Evolutionary conservation across 1,140 invertebrate species (phyloP).

Genomic region (Neotoxoptera formosana): DNA sequence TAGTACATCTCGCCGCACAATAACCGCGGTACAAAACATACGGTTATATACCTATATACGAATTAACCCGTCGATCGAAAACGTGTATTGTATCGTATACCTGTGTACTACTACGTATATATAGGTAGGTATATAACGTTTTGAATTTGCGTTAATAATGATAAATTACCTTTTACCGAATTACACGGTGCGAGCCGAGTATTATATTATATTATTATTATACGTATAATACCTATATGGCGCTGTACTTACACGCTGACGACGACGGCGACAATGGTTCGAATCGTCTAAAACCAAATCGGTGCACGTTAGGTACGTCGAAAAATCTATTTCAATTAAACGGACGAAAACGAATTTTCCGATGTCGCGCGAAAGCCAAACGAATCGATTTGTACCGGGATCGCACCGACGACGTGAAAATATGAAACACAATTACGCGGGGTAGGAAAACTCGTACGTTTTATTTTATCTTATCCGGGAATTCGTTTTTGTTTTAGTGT

Average conservation of each 20-base stretch:
- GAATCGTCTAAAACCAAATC: neutral
- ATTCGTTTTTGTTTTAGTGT: neutral
- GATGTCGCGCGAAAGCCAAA: neutral
- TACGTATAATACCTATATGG: neutral
- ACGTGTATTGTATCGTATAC: neutral
- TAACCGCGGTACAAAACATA: neutral
- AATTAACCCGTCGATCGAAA: conserved; percentile 9
- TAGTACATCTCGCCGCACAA: neutral
- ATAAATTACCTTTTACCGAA: conserved; percentile 1
- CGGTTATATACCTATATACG: neutral
- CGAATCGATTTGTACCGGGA: neutral
- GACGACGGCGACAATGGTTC: neutral
- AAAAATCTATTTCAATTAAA: neutral
- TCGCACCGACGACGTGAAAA: neutral
- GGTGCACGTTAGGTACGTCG: neutral
- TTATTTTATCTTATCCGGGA: neutral
- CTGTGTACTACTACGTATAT: neutral
- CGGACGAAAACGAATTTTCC: neutral
- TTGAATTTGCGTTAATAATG: neutral
- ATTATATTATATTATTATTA: too few species aligned
- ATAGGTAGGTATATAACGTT: neutral
- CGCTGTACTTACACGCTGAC: too few species aligned
- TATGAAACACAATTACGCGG: neutral
- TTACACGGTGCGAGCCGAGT: neutral
- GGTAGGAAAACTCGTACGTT: too few species aligned